phyloP scores from a whole-genome alignment of 2,888 invertebrate genomes.

The Chrysotoxum bicinctum region DNA sequence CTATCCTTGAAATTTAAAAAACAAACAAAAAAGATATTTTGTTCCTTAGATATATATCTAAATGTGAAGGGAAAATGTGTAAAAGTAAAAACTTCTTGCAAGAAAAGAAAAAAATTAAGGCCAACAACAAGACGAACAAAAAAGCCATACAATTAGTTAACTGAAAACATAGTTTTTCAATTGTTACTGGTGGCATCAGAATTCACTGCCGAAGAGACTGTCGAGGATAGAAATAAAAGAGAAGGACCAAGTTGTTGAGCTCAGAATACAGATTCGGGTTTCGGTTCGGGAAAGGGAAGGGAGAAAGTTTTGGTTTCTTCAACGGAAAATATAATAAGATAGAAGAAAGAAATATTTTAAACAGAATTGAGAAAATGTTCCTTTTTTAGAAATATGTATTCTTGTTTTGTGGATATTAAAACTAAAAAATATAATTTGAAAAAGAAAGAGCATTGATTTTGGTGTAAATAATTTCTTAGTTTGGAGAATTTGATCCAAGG shows the following conservation, averaged over 20 bases:
- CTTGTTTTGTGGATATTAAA: too few species aligned
- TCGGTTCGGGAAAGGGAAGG: too few species aligned
- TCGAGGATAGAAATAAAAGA: neutral
- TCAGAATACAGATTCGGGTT: neutral
- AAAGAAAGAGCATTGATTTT: too few species aligned
- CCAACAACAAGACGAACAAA: neutral
- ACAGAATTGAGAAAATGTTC: too few species aligned
- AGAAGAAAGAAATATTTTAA: too few species aligned
- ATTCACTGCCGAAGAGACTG: neutral
- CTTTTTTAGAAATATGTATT: too few species aligned
- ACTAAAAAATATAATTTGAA: too few species aligned
- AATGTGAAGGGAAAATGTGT: neutral
- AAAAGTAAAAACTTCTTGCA: neutral
- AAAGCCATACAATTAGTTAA: neutral
- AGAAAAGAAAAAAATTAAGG: neutral
- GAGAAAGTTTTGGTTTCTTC: too few species aligned
- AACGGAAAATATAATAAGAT: too few species aligned
- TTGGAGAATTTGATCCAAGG: too few species aligned
- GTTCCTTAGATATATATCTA: neutral
- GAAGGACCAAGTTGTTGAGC: neutral
- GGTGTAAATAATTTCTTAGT: too few species aligned
- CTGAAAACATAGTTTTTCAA: conserved; percentile 8
- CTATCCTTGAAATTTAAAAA: conserved; percentile 7
- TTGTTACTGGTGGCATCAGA: neutral
- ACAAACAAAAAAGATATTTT: neutral